Base-by-base conservation (phyloP, 2,888 invertebrate genomes). In the Sipunculus nudus region DNA sequence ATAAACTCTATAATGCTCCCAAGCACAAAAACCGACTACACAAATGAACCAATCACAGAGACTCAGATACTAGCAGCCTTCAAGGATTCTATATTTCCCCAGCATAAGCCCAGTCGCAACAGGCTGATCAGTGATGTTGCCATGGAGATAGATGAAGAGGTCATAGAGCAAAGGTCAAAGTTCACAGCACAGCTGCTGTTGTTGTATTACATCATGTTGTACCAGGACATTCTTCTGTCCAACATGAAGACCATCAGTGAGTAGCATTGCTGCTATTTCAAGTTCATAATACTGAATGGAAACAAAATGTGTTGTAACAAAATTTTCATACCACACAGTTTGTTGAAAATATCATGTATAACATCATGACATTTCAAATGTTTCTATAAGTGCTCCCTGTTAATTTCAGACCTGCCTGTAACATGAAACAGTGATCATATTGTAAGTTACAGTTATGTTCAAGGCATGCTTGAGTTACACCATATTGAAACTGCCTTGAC, bases 31-130 rank as follows among this genome's bases (percentile, higher is more conserved):
- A 70, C 75, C 10, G 80, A 95, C 79, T 90, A 92, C 66, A 91
- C 93, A 3, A 96, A 97, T 81, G 92, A 94, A 78, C 94, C 96
- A 0, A 90, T 97, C 61, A 89, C 91, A 1, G 95, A 96, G 81
- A 89, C 91, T 61, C 96, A 97, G 84, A 93, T 96, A 40, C 85
- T 93, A 3, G 65, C 73, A 28, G 70, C 82, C 10, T 84, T 79
- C 63, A 73, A 71, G 41, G 45, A 55, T 28, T 45, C 41, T 2
- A 53, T 46, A 45, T 32, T 28, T 48, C 35, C 58, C 50, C 26
- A 35, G 25, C 32, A 50, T 32, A 32, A 40, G 26, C 41, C 32
- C 40, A 6, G 54, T 23, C 41, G 52, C 29, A 28, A 54, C 25
- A 40, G 40, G 23, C 10, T 38, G 10, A 32, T 31, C 19, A 45